Evolutionary conservation across 2,888 invertebrate genomes (phyloP).

Genomic region (Diabrotica balteata): DNA sequence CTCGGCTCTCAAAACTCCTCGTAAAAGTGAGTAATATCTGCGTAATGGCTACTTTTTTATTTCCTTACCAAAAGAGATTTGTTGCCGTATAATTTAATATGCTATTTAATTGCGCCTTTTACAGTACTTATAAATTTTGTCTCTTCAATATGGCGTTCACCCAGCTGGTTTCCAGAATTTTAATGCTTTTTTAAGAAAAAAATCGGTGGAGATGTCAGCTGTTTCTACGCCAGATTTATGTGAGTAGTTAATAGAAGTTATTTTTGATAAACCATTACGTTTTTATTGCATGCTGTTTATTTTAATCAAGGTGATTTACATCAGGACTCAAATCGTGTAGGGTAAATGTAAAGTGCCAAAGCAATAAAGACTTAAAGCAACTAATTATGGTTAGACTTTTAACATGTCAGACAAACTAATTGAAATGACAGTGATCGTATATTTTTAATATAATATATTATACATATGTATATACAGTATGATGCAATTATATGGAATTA

Average conservation of each 20-base stretch:
- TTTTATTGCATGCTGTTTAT: constrained; percentile 2
- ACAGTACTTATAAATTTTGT: constrained; percentile 45
- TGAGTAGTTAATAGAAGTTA: constrained; percentile 1
- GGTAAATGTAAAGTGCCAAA: too few species aligned
- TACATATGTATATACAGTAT: too few species aligned
- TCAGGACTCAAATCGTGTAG: too few species aligned
- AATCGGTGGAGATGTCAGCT: not conserved
- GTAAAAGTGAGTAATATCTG: constrained; percentile 43
- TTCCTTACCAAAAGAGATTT: constrained; percentile 39
- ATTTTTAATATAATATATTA: too few species aligned
- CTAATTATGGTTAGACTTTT: too few species aligned
- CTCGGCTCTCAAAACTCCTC: constrained; percentile 22
- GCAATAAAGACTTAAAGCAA: too few species aligned
- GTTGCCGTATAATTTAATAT: constrained; percentile 44
- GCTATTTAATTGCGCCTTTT: constrained; percentile 44
- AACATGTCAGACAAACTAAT: too few species aligned
- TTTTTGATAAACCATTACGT: constrained; percentile 3
- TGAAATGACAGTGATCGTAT: too few species aligned
- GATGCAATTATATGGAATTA: too few species aligned
- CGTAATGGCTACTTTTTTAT: constrained; percentile 39
- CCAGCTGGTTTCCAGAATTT: constrained; percentile 36
- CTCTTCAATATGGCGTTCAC: constrained; percentile 36
- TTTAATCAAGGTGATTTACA: constrained; percentile 1
- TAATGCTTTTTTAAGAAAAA: constrained; percentile 10
- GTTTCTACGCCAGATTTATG: constrained; percentile 5